Percentiles rank a stretch among this genome's conserved stretches.
Evolutionary conservation across 2,113 vertebrate species (phyloP).

Genomic region (Triplophysa dalaica): DNA sequence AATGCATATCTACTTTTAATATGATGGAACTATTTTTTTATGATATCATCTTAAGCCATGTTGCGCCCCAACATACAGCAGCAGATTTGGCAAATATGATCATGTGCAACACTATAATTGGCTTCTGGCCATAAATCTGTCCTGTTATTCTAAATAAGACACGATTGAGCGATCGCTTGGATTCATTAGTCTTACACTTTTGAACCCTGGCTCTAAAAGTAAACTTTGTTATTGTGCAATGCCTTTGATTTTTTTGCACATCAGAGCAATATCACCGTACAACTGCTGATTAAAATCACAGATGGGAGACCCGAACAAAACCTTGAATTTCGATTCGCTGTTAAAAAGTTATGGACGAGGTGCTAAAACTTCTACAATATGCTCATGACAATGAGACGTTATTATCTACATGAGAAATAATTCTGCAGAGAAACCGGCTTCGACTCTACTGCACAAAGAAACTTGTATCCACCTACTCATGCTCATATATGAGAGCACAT

Average conservation of each 20-base stretch:
- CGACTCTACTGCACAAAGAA: constrained; percentile 29
- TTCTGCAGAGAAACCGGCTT: constrained; percentile 27
- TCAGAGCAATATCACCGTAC: constrained; percentile 2
- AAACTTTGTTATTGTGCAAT: not conserved
- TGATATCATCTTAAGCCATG: too few relatives aligned
- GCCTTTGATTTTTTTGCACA: not conserved
- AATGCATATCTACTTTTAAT: too few relatives aligned
- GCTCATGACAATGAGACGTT: constrained; percentile 33
- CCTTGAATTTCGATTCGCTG: constrained; percentile 13
- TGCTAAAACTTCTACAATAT: not conserved
- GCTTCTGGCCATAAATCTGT: not conserved
- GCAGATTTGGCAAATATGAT: too few relatives aligned
- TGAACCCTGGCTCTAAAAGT: not conserved
- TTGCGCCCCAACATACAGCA: too few relatives aligned
- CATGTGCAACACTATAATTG: too few relatives aligned
- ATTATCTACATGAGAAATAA: constrained; percentile 32
- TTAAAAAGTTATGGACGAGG: not conserved
- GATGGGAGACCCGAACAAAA: constrained; percentile 51
- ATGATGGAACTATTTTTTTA: too few relatives aligned
- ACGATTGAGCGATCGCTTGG: constrained; percentile 8
- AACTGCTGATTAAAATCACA: constrained; percentile 60
- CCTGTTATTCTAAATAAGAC: not conserved
- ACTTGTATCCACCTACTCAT: constrained; percentile 29
- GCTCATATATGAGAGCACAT: not conserved
- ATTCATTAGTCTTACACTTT: not conserved